Conservation (phyloP, 2,888 invertebrate genomes). For the Drosophila mimetica region DNA sequence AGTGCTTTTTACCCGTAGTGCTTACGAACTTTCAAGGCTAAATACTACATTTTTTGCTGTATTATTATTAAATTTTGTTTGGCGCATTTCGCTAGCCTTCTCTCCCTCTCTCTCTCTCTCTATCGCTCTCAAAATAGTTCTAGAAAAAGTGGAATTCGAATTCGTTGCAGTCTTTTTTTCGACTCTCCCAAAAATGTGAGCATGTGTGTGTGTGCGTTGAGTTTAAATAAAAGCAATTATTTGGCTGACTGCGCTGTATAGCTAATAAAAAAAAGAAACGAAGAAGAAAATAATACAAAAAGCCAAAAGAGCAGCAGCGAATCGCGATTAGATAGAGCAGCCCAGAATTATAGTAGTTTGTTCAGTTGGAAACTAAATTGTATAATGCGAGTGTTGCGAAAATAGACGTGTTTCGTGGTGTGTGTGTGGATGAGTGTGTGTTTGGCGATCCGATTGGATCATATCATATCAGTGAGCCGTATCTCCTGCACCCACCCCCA, state of each 20-base stretch:
- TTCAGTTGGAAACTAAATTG: conserved; percentile 64
- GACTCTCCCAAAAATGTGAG: conserved; percentile 20
- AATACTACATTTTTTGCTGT: conserved; percentile 72
- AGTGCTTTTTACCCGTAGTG: conserved; percentile 58
- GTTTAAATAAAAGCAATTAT: conserved; percentile 65
- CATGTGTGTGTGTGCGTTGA: conserved; percentile 42
- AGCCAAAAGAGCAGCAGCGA: conserved; percentile 46
- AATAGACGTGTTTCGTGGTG: conserved; percentile 37
- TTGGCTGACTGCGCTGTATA: conserved; percentile 66
- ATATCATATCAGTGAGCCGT: background rate
- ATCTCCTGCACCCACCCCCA: conserved; percentile 1
- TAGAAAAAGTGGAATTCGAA: conserved; percentile 69
- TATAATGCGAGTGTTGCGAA: conserved; percentile 24
- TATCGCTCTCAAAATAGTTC: conserved; percentile 59
- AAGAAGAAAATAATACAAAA: background rate
- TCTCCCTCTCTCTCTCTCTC: conserved; percentile 22
- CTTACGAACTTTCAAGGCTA: conserved; percentile 80
- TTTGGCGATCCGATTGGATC: background rate
- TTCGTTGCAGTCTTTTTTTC: conserved; percentile 50
- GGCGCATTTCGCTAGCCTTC: conserved; percentile 64
- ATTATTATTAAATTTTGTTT: conserved; percentile 78
- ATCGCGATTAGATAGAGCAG: conserved; percentile 67
- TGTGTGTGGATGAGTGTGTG: background rate
- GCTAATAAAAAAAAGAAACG: conserved; percentile 22
- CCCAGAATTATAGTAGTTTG: conserved; percentile 60